A percentile compares a stretch with the other conserved stretches of the same genome.
These are phyloP conservation scores for Sebastes minor DNA, from an alignment of 2,797 vertebrate genomes.

Conservation along the genomic window DNA sequence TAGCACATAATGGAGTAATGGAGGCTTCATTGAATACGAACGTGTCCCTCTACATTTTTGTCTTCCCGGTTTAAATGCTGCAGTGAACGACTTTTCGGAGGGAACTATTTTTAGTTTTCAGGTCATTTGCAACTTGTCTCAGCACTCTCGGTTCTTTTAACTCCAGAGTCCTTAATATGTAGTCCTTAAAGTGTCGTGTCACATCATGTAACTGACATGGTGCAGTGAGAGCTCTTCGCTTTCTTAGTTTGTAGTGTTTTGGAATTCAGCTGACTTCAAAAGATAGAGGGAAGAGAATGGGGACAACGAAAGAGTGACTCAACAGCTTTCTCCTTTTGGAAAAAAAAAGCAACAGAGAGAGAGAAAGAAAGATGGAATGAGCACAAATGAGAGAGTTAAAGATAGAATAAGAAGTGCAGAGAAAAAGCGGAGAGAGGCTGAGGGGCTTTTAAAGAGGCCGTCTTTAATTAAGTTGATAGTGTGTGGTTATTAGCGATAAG, in stretches of 20 bases:
- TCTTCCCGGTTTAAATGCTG: constrained; percentile 32
- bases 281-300: constrained; percentile 43
- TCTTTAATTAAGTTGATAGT: constrained; percentile 74
- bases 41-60: constrained; percentile 12
- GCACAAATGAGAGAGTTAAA: constrained; percentile 40
- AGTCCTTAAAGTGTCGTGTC: constrained; percentile 67
- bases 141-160: constrained; percentile 55
- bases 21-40: neutral
- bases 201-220: constrained; percentile 60
- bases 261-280: constrained; percentile 49
- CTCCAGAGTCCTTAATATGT: constrained; percentile 59
- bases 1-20: neutral
- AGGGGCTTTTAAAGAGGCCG: constrained; percentile 54
- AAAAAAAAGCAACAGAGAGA: constrained; percentile 3
- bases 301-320: constrained; percentile 49
- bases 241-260: constrained; percentile 5
- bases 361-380: constrained; percentile 18
- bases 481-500: constrained; percentile 72
- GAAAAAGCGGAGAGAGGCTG: constrained; percentile 21
- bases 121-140: constrained; percentile 68
- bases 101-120: constrained; percentile 69
- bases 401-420: constrained; percentile 29
- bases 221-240: constrained; percentile 13
- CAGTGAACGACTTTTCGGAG: constrained; percentile 39
- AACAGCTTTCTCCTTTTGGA: constrained; percentile 51